Percentiles rank a stretch among this genome's conserved stretches.
Conservation (phyloP, 2,888 invertebrate species). For the Drosophila gaucha region DNA sequence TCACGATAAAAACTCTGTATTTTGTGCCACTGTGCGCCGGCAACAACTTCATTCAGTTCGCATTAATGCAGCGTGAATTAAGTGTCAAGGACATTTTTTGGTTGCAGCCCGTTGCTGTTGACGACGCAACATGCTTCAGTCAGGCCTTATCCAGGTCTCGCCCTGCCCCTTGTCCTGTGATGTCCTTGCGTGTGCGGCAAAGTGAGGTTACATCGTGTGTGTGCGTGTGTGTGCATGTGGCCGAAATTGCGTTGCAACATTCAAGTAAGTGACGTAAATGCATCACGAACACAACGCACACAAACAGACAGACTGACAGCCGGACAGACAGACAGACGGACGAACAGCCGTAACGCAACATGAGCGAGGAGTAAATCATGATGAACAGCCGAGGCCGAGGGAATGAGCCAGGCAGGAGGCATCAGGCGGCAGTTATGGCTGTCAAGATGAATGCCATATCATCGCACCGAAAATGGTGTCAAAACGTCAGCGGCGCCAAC, state of each 20-base stretch:
- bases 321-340: constrained; percentile 1
- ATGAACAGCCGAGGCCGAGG: constrained; percentile 7
- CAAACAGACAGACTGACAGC: constrained; percentile 31
- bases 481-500: constrained; percentile 69
- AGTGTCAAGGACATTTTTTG: constrained; percentile 81
- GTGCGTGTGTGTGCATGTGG: constrained; percentile 34
- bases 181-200: constrained; percentile 52
- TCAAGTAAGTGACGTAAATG: constrained; percentile 80
- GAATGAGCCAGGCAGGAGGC: constrained; percentile 25
- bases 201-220: constrained; percentile 41
- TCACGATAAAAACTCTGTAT: too few species aligned
- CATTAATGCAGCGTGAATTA: constrained; percentile 81
- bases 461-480: constrained; percentile 80
- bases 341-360: too few species aligned
- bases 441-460: constrained; percentile 83
- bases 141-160: constrained; percentile 21
- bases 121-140: constrained; percentile 76
- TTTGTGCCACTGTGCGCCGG: constrained; percentile 56
- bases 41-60: constrained; percentile 77
- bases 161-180: background rate
- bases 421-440: constrained; percentile 76
- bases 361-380: constrained; percentile 60
- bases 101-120: constrained; percentile 62
- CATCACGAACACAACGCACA: constrained; percentile 59
- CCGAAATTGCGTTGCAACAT: constrained; percentile 79